These are phyloP conservation scores for Pandemis cinnamomeana DNA, from an alignment of 2,888 invertebrate genomes.

Conservation along the genomic window DNA sequence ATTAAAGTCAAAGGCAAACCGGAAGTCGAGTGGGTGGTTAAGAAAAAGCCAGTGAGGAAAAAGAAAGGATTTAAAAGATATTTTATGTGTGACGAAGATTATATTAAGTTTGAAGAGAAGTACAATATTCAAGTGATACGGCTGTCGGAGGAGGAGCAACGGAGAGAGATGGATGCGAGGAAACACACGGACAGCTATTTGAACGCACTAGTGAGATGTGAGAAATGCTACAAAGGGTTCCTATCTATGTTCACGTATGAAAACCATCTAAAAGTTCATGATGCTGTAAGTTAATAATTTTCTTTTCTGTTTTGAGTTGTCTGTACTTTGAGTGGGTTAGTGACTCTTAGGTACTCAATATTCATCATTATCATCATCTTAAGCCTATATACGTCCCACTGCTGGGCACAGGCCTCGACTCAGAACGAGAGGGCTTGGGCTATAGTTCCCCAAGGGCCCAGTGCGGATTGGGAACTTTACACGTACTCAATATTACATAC, in stretches of 20 bases:
- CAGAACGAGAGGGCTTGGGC: no score
- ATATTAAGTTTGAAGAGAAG: conserved; percentile 36
- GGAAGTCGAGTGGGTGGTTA: conserved; percentile 36
- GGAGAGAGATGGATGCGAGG: conserved; percentile 30
- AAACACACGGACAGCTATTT: conserved; percentile 20
- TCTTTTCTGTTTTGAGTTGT: background rate
- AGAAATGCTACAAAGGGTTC: conserved; percentile 34
- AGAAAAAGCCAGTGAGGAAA: conserved; percentile 31
- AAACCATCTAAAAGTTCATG: conserved; percentile 34
- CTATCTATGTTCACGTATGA: conserved; percentile 32
- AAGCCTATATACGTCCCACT: no score
- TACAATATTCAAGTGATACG: conserved; percentile 36
- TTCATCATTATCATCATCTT: no score
- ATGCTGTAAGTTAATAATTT: conserved; percentile 16
- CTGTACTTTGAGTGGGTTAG: no score
- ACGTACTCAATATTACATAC: no score
- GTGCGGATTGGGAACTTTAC: no score
- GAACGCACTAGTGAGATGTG: conserved; percentile 25
- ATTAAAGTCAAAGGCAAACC: conserved; percentile 33
- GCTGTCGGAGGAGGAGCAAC: conserved; percentile 29
- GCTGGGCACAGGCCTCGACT: no score
- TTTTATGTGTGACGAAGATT: conserved; percentile 40
- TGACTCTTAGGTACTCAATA: no score
- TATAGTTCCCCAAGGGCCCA: no score
- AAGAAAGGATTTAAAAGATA: conserved; percentile 37